Conservation (phyloP, 2,113 vertebrate genomes). For the Speoplatyrhinus poulsoni region DNA sequence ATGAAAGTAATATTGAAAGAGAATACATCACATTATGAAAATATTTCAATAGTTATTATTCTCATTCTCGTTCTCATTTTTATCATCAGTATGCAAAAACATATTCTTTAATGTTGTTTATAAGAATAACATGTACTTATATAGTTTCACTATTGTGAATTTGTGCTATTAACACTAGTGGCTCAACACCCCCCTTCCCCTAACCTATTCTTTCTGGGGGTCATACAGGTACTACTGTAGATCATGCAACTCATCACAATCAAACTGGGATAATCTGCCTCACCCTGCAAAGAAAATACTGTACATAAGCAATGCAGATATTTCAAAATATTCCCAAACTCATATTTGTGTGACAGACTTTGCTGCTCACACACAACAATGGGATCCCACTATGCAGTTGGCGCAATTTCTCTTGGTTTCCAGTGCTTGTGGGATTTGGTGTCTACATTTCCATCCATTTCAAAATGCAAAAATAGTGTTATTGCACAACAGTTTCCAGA, state of each 20-base stretch:
- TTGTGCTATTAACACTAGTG: no score
- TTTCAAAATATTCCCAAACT: background rate
- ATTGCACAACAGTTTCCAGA: background rate
- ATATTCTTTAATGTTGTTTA: no score
- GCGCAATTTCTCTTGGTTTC: background rate
- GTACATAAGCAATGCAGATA: background rate
- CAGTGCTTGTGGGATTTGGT: background rate
- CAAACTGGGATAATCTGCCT: background rate
- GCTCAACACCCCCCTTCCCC: no score
- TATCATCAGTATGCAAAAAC: no score
- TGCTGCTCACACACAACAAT: constrained; percentile 14
- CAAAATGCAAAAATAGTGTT: constrained; percentile 1
- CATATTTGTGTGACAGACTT: background rate
- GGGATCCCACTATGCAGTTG: background rate
- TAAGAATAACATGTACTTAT: no score
- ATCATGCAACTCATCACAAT: background rate
- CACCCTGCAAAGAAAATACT: background rate
- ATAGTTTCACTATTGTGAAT: no score
- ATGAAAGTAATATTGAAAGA: no score
- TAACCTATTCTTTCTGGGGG: no score
- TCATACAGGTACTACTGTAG: background rate
- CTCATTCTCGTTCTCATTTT: no score
- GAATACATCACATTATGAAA: no score
- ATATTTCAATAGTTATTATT: no score
- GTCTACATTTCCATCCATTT: constrained; percentile 8